These are phyloP conservation scores for Melanotaenia nigrans DNA, from an alignment of 2,797 vertebrate genomes.

Conservation along the genomic window DNA sequence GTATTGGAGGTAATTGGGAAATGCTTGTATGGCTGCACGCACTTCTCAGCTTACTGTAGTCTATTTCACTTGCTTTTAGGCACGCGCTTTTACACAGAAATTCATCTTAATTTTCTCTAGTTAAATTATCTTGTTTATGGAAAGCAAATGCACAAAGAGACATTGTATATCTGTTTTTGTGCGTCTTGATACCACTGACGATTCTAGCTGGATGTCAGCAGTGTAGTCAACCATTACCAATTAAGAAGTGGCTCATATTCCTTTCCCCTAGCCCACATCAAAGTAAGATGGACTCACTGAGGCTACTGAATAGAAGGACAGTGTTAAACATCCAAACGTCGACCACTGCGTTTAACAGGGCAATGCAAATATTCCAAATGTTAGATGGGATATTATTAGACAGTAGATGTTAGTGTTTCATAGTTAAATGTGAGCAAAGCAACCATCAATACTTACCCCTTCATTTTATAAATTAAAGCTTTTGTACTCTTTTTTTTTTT, in stretches of 20 bases:
- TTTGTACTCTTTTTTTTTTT: constrained; percentile 11
- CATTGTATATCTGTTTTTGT: not conserved
- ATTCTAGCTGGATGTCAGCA: constrained; percentile 39
- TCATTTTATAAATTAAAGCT: constrained; percentile 24
- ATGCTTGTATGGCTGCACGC: constrained; percentile 81
- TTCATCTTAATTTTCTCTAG: constrained; percentile 36
- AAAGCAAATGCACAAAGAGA: constrained; percentile 33
- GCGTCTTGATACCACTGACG: constrained; percentile 29
- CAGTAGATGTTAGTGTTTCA: constrained; percentile 7
- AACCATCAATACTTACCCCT: constrained; percentile 15
- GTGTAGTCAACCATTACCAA: constrained; percentile 57
- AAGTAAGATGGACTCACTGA: constrained; percentile 42
- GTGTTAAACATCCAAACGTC: constrained; percentile 53
- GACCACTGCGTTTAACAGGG: constrained; percentile 28
- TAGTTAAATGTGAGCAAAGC: constrained; percentile 4
- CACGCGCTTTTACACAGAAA: constrained; percentile 18
- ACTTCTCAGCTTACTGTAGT: constrained; percentile 77
- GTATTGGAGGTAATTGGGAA: constrained; percentile 81
- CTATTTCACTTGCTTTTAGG: constrained; percentile 46
- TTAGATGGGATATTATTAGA: constrained; percentile 25
- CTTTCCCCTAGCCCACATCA: constrained; percentile 35
- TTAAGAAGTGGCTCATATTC: constrained; percentile 57
- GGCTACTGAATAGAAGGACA: constrained; percentile 28
- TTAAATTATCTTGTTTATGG: constrained; percentile 31
- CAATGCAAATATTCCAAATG: constrained; percentile 20